These are phyloP conservation scores for Schizothorax lantsangensis DNA, from an alignment of 2,797 vertebrate species.

Conservation along the genomic window DNA sequence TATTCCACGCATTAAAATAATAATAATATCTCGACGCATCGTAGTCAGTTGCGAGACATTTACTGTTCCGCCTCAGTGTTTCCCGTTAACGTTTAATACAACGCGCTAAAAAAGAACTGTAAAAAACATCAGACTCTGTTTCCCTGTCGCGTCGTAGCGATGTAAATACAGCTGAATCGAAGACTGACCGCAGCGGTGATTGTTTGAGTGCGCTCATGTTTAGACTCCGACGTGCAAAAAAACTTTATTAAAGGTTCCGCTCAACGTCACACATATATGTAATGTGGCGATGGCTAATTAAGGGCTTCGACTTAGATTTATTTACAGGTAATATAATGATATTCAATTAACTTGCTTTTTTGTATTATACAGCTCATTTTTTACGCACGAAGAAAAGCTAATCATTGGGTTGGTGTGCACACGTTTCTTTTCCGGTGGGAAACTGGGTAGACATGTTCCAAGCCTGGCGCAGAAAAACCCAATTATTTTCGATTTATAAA, in stretches of 20 bases:
- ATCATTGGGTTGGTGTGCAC: background rate
- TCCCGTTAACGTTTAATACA: background rate
- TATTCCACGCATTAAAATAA: constrained; percentile 1
- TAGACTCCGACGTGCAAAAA: constrained; percentile 13
- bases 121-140: background rate
- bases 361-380: background rate
- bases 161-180: constrained; percentile 1
- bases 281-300: background rate
- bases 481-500: background rate
- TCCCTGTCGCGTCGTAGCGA: background rate
- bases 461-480: background rate
- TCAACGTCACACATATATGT: background rate
- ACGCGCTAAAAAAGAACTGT: background rate
- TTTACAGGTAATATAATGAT: background rate
- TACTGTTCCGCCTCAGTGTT: background rate
- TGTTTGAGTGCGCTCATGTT: constrained; percentile 21
- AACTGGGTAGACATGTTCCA: constrained; percentile 1
- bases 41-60: background rate
- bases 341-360: background rate
- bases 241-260: constrained; percentile 1
- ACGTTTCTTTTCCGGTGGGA: background rate
- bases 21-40: constrained; percentile 1
- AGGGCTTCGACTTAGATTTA: too few relatives aligned
- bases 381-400: background rate
- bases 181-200: background rate